Percentiles rank a stretch among this genome's conserved stretches.
phyloP scores from a whole-genome alignment of 2,113 vertebrate genomes.

The Gopherus evgoodei region DNA sequence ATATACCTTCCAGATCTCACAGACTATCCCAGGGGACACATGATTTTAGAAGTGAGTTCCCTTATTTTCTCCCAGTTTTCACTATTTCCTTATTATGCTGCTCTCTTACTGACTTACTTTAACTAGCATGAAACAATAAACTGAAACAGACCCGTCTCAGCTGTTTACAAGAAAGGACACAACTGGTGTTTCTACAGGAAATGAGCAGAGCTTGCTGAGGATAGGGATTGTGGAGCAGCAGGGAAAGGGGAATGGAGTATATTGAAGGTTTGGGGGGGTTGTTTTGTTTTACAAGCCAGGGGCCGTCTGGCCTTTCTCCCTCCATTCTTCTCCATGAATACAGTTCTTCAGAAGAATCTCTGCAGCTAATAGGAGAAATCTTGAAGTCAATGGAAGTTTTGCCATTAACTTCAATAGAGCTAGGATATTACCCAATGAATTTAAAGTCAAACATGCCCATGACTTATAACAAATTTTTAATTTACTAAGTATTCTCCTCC shows the following conservation, averaged over 20 bases:
- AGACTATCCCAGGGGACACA: neutral
- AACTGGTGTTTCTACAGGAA: neutral
- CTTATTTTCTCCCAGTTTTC: neutral
- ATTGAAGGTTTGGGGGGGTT: neutral
- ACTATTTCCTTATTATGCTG: neutral
- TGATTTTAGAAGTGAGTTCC: neutral
- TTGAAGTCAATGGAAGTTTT: neutral
- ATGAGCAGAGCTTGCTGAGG: neutral
- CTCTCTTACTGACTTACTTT: neutral
- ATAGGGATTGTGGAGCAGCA: neutral
- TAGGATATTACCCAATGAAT: neutral
- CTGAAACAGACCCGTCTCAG: conserved; percentile 15
- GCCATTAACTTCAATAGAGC: neutral
- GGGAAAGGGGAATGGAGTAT: neutral
- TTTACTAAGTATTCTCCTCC: neutral
- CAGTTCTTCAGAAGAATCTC: neutral
- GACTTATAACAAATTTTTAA: neutral
- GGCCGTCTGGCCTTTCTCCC: neutral
- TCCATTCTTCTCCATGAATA: neutral
- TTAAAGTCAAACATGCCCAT: neutral
- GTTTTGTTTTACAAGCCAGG: neutral
- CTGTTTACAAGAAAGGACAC: conserved; percentile 16
- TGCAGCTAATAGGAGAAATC: neutral
- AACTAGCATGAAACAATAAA: neutral
- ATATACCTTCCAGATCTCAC: neutral